Evolutionary conservation across 2,888 invertebrate species (phyloP).

Genomic region (Nomada fabriciana): DNA sequence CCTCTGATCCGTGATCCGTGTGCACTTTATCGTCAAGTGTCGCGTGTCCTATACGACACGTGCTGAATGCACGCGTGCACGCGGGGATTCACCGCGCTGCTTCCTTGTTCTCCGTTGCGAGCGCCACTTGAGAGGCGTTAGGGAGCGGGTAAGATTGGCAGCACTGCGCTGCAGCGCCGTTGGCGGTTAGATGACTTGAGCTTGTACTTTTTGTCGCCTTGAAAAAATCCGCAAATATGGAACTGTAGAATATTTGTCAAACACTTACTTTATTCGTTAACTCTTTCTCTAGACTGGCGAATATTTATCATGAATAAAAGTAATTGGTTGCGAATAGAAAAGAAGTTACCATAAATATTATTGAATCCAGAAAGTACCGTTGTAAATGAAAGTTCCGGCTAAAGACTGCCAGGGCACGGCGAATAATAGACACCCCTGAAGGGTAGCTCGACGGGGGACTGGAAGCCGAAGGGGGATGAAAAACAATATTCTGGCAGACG

Average conservation of each 20-base stretch:
- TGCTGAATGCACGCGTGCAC: constrained; percentile 32
- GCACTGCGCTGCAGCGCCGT: no score
- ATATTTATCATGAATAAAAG: no score
- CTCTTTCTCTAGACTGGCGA: no score
- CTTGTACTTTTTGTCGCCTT: no score
- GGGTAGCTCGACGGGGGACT: neutral
- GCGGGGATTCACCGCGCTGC: neutral
- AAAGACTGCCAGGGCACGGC: constrained; percentile 42
- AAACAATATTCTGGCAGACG: constrained; percentile 64
- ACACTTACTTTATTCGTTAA: no score
- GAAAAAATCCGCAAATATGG: no score
- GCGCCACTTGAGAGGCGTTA: neutral
- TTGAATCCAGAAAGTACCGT: constrained; percentile 3
- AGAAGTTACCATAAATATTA: neutral
- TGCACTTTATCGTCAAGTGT: constrained; percentile 66
- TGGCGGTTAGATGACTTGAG: no score
- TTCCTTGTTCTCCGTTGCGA: neutral
- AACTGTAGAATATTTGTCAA: no score
- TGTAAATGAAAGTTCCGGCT: constrained; percentile 27
- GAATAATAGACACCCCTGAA: constrained; percentile 54
- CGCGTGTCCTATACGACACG: constrained; percentile 50
- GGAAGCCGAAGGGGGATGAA: constrained; percentile 24
- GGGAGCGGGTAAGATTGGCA: neutral
- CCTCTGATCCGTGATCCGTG: constrained; percentile 72
- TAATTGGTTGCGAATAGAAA: neutral